Percentiles rank a stretch among this genome's conserved stretches.
Evolutionary conservation across 2,113 vertebrate species (phyloP).

Genomic region (Gobiocypris rarus): DNA sequence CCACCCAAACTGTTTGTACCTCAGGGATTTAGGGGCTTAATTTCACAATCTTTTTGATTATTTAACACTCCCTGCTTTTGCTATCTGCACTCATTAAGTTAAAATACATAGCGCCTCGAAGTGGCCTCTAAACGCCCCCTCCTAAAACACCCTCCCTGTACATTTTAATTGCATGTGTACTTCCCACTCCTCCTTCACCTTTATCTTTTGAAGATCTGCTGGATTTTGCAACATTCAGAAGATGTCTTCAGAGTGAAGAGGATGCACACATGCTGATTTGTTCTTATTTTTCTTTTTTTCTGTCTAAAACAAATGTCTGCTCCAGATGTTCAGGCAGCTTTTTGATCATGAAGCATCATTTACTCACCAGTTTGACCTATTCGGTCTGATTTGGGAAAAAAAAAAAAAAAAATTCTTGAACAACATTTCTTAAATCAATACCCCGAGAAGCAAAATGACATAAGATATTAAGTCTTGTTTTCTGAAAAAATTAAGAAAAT

Average conservation of each 20-base stretch:
- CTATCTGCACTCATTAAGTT: constrained; percentile 16
- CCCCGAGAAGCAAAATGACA: no score
- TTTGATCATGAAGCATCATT: not conserved
- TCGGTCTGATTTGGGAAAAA: not conserved
- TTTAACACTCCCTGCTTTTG: not conserved
- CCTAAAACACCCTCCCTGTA: constrained; percentile 12
- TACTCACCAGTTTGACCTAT: not conserved
- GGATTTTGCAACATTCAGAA: constrained; percentile 15
- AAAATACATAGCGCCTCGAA: not conserved
- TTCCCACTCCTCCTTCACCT: not conserved
- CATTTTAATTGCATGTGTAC: not conserved
- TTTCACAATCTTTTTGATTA: constrained; percentile 32
- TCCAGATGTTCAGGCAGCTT: not conserved
- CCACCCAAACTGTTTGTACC: constrained; percentile 30
- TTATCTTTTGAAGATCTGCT: not conserved
- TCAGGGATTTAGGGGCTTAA: not conserved
- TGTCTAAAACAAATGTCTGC: not conserved
- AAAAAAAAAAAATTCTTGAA: no score
- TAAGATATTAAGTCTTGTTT: no score
- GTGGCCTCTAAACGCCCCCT: constrained; percentile 12
- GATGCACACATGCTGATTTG: not conserved
- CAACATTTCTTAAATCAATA: no score
- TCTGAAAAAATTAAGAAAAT: no score
- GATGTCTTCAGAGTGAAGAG: not conserved
- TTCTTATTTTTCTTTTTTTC: no score